These are phyloP conservation scores for Dicentrarchus labrax DNA, from an alignment of 2,113 vertebrate genomes.

Conservation along the genomic window DNA sequence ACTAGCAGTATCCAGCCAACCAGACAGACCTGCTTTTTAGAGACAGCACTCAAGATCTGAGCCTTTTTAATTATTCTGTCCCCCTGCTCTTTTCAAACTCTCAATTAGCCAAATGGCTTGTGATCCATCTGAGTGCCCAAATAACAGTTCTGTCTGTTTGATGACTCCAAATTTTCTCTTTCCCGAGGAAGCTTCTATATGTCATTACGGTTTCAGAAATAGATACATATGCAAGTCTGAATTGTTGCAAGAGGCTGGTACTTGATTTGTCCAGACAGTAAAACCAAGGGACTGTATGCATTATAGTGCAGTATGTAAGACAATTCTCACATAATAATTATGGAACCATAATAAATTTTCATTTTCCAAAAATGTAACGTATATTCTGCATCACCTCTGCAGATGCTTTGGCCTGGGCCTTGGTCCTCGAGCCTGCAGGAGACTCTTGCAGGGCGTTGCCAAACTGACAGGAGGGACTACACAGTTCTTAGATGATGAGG, in stretches of 20 bases:
- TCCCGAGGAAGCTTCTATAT: neutral
- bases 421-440: slow-evolving; percentile 83
- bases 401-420: slow-evolving; percentile 91
- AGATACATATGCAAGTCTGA: neutral
- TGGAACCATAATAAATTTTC: neutral
- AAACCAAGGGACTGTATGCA: neutral
- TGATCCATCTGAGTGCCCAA: slow-evolving; percentile 46
- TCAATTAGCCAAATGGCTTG: slow-evolving; percentile 70
- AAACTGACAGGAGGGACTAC: slow-evolving; percentile 89
- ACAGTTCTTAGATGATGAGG: slow-evolving; percentile 87
- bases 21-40: slow-evolving; percentile 15
- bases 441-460: slow-evolving; percentile 89
- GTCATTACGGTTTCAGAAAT: slow-evolving; percentile 25
- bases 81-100: slow-evolving; percentile 50
- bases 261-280: neutral
- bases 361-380: neutral
- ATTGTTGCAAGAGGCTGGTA: neutral
- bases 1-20: neutral
- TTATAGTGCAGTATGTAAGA: no score
- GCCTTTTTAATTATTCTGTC: slow-evolving; percentile 46
- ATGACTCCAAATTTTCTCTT: slow-evolving; percentile 21
- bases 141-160: slow-evolving; percentile 46
- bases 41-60: slow-evolving; percentile 3
- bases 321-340: neutral
- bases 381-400: slow-evolving; percentile 29